phyloP scores from a whole-genome alignment of 2,113 vertebrate genomes.

The Ictalurus punctatus region DNA sequence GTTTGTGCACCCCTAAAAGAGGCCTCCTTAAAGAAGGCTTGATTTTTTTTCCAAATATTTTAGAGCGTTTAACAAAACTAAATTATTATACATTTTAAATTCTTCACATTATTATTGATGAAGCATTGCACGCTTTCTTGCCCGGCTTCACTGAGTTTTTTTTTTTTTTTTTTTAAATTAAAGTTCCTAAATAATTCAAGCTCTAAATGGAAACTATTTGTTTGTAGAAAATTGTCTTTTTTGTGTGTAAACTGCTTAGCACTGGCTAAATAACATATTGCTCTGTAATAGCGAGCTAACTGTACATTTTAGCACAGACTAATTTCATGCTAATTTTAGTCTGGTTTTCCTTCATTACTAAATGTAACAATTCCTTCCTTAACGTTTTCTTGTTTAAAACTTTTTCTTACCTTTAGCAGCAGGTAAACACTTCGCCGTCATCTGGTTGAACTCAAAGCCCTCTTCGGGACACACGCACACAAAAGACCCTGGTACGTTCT shows the following conservation, averaged over 20 bases:
- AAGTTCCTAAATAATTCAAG: too few relatives aligned
- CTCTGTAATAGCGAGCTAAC: too few relatives aligned
- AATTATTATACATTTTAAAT: neutral
- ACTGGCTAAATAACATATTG: too few relatives aligned
- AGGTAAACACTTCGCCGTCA: conserved; percentile 83
- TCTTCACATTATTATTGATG: neutral
- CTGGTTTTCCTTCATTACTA: neutral
- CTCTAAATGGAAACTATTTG: too few relatives aligned
- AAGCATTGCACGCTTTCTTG: neutral
- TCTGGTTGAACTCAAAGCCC: conserved; percentile 85
- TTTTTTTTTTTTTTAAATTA: too few relatives aligned
- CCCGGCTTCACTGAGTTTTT: too few relatives aligned
- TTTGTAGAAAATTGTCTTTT: too few relatives aligned
- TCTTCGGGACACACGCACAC: conserved; percentile 84
- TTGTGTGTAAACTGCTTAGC: too few relatives aligned
- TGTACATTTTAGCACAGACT: too few relatives aligned
- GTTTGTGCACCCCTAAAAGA: neutral
- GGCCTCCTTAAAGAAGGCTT: too few relatives aligned
- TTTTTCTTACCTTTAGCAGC: conserved; percentile 22
- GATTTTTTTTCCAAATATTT: neutral
- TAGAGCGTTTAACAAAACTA: too few relatives aligned
- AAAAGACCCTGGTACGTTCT: conserved; percentile 90
- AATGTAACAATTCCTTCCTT: neutral
- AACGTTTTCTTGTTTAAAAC: neutral
- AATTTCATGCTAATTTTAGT: neutral